phyloP scores from a whole-genome alignment of 2,113 vertebrate species.

The Dicaeum eximium region DNA sequence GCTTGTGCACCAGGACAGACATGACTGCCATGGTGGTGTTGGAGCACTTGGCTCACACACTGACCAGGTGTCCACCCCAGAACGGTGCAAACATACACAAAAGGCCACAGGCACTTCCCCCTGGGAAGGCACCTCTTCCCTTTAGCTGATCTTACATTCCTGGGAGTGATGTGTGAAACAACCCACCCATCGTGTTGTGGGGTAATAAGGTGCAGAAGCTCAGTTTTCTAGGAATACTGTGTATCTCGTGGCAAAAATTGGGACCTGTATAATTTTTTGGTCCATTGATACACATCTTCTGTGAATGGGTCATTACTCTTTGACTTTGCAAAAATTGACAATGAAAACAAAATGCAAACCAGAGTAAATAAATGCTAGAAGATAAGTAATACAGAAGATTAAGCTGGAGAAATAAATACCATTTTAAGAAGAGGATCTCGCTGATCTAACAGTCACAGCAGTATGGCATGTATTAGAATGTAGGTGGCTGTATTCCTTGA shows the following conservation, averaged over 20 bases:
- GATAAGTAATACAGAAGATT: not conserved
- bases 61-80: not conserved
- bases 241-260: not conserved
- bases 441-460: not conserved
- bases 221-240: not conserved
- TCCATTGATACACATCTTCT: not conserved
- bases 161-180: not conserved
- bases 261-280: not conserved
- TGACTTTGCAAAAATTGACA: not conserved
- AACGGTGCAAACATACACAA: not conserved
- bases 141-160: not conserved
- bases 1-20: not conserved
- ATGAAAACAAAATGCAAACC: not conserved
- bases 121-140: not conserved
- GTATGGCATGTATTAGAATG: not conserved
- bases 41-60: not conserved
- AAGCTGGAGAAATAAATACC: not conserved
- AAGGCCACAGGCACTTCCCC: fast-evolving
- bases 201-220: not conserved
- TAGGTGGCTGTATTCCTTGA: not conserved
- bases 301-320: not conserved
- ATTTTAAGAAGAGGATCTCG: not conserved
- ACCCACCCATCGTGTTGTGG: not conserved
- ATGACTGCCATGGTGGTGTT: not conserved
- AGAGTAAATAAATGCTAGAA: not conserved